These are phyloP conservation scores for Spatulosminthurus flaviceps DNA, from an alignment of 2,888 invertebrate genomes.

Conservation along the genomic window DNA sequence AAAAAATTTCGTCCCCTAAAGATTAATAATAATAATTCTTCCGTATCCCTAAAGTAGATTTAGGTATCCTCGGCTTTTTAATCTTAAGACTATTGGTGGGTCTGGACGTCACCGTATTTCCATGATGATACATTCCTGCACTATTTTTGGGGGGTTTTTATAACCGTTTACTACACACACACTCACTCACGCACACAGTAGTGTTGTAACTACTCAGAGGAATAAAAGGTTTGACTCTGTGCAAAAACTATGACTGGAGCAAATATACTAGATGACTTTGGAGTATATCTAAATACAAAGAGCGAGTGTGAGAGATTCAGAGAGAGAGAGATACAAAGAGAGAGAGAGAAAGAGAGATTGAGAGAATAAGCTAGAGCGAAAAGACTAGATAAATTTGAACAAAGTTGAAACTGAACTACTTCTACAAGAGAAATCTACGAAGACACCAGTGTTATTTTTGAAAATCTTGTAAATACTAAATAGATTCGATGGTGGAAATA, in stretches of 20 bases:
- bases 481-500: conserved; percentile 22
- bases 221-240: not conserved
- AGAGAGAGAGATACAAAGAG: not conserved
- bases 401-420: too few species aligned
- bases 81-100: conserved; percentile 19
- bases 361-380: too few species aligned
- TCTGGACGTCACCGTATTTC: conserved; percentile 36
- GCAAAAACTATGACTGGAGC: not conserved
- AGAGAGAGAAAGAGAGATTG: too few species aligned
- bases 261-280: too few species aligned
- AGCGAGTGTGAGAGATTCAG: too few species aligned
- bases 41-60: not conserved
- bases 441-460: not conserved
- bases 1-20: not conserved
- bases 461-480: too few species aligned
- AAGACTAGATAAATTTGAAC: too few species aligned
- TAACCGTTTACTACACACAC: not conserved
- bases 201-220: too few species aligned
- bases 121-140: conserved; percentile 27
- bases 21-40: not conserved
- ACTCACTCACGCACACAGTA: too few species aligned
- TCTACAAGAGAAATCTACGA: not conserved
- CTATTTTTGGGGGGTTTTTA: not conserved
- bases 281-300: too few species aligned
- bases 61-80: not conserved